Evolutionary conservation across 2,888 invertebrate genomes (phyloP).

Genomic region (Oscheius sp.): DNA sequence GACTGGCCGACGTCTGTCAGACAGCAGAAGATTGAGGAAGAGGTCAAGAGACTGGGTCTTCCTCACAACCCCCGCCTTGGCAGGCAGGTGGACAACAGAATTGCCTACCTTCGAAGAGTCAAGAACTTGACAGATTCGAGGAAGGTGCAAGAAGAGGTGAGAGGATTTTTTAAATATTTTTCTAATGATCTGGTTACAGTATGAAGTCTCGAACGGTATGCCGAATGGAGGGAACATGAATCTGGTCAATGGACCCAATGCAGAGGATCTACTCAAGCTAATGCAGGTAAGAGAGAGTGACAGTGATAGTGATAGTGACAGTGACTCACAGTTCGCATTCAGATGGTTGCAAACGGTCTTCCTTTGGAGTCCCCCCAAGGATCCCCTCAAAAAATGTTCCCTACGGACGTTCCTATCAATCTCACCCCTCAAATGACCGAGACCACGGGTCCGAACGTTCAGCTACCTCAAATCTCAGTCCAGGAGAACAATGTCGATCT

Average conservation of each 20-base stretch:
- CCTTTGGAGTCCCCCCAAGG: neutral
- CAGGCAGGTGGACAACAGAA: constrained; percentile 60
- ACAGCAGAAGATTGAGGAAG: constrained; percentile 52
- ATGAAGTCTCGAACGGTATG: neutral
- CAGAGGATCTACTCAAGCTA: constrained; percentile 19
- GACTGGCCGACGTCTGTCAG: constrained; percentile 47
- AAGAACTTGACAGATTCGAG: constrained; percentile 56
- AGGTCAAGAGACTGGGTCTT: constrained; percentile 53
- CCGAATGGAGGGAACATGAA: neutral
- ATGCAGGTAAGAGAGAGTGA: constrained; percentile 4
- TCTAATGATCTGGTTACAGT: neutral
- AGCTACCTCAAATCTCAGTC: constrained; percentile 4
- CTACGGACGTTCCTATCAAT: neutral
- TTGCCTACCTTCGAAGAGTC: constrained; percentile 58
- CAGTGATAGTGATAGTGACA: neutral
- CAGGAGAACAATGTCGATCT: constrained; percentile 26
- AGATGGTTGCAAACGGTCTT: neutral
- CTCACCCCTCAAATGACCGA: neutral
- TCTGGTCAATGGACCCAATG: constrained; percentile 1
- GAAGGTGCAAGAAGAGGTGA: constrained; percentile 38
- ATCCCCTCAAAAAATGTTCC: neutral
- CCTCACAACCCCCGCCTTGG: constrained; percentile 57
- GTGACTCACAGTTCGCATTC: neutral
- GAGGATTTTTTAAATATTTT: neutral
- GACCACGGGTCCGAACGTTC: neutral